Evolutionary conservation across 2,888 invertebrate genomes (phyloP).

Genomic region (Brachyptera risi): DNA sequence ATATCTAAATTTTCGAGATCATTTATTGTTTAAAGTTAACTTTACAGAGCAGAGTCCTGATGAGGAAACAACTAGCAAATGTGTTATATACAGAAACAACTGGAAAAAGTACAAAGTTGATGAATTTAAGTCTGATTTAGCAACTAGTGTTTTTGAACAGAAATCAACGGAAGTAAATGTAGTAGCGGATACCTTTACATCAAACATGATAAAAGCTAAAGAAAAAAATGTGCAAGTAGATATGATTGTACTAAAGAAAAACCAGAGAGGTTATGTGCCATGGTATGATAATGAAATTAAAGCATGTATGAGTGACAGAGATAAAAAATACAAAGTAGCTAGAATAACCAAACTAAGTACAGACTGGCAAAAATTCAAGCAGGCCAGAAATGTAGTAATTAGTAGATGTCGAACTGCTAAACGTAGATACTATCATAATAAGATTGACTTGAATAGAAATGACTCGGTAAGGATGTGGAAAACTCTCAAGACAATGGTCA

Average conservation of each 20-base stretch:
- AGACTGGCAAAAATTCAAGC: conserved; percentile 1
- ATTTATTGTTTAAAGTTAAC: neutral
- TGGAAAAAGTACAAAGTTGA: neutral
- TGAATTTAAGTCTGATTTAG: neutral
- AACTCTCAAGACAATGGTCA: conserved; percentile 5
- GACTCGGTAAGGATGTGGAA: neutral
- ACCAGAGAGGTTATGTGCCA: neutral
- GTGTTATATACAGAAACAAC: neutral
- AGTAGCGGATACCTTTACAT: neutral
- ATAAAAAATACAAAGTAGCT: neutral
- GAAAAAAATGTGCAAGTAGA: neutral
- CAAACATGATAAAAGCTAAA: neutral
- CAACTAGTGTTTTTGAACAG: neutral
- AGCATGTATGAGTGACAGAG: neutral
- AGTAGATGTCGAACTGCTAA: too few species aligned
- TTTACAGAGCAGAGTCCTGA: neutral
- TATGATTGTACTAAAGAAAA: neutral
- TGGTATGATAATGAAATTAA: neutral
- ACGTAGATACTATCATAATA: neutral
- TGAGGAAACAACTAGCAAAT: neutral
- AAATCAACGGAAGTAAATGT: neutral
- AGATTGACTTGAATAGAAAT: neutral
- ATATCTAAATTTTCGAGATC: neutral
- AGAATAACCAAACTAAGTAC: neutral
- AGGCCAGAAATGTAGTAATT: neutral